phyloP scores from a whole-genome alignment of 2,113 vertebrate genomes.

The Cyanocitta stelleri region DNA sequence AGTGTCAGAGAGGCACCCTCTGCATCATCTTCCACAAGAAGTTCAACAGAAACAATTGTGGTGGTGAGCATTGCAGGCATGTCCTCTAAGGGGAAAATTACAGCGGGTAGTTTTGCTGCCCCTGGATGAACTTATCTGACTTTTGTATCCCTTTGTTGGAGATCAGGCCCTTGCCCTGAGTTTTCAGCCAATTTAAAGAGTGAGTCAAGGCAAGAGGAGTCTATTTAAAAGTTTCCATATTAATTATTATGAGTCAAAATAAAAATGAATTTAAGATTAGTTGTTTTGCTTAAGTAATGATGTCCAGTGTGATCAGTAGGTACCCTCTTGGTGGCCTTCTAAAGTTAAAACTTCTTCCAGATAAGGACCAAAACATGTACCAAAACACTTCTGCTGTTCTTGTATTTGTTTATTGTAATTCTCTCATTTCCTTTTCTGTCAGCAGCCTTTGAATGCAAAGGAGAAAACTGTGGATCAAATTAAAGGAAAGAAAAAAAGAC shows the following conservation, averaged over 20 bases:
- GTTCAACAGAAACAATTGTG: not conserved
- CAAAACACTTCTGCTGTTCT: not conserved
- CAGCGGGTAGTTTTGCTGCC: not conserved
- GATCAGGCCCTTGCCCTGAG: not conserved
- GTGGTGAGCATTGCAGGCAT: not conserved
- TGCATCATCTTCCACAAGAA: not conserved
- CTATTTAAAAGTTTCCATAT: not conserved
- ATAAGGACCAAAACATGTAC: not conserved
- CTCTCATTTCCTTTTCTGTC: not conserved
- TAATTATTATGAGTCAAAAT: not conserved
- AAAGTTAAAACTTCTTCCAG: not conserved
- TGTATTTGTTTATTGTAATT: not conserved
- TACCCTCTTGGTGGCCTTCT: not conserved
- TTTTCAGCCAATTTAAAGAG: not conserved
- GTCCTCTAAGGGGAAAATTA: not conserved
- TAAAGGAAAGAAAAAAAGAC: not conserved
- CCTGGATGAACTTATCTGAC: not conserved
- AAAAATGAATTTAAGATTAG: not conserved
- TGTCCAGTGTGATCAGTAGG: not conserved
- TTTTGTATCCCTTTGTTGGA: not conserved
- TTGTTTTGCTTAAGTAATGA: not conserved
- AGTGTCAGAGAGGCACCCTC: not conserved
- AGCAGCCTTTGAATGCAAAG: not conserved
- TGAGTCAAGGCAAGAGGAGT: not conserved
- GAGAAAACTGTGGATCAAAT: not conserved